phyloP scores from a whole-genome alignment of 2,113 vertebrate species.

The Arothron firmamentum region DNA sequence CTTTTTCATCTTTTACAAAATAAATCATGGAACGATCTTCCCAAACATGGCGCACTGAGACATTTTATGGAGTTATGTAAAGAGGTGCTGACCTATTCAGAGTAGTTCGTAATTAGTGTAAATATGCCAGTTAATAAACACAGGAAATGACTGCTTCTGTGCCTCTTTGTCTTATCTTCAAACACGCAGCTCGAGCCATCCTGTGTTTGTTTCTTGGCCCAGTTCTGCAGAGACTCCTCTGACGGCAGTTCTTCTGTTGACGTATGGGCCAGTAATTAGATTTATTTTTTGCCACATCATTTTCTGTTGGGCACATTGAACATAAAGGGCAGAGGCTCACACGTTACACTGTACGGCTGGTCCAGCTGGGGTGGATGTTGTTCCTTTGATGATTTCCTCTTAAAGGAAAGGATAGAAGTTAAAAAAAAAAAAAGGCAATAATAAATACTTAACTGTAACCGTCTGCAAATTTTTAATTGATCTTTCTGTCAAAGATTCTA shows the following conservation, averaged over 20 bases:
- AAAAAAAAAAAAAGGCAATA: too few species aligned
- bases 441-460: neutral
- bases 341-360: constrained; percentile 47
- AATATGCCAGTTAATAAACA: constrained; percentile 30
- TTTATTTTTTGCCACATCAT: constrained; percentile 64
- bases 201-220: constrained; percentile 45
- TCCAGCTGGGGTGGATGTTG: constrained; percentile 57
- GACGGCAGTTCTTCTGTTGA: constrained; percentile 51
- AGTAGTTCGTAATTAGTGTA: constrained; percentile 42
- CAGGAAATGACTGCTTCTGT: constrained; percentile 33
- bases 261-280: constrained; percentile 66
- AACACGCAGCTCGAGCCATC: constrained; percentile 35
- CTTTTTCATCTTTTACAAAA: constrained; percentile 6
- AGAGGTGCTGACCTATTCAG: constrained; percentile 3
- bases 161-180: constrained; percentile 38
- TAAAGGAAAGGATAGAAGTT: constrained; percentile 46
- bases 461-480: neutral
- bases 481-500: neutral
- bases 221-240: constrained; percentile 44
- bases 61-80: constrained; percentile 11
- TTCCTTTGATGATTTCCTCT: constrained; percentile 49
- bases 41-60: constrained; percentile 2
- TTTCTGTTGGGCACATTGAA: constrained; percentile 59
- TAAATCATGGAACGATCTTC: constrained; percentile 10
- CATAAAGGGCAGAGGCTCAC: constrained; percentile 51